A percentile compares a stretch with the other conserved stretches of the same genome.
Conservation (phyloP, 2,113 vertebrate genomes). For the Salvelinus alpinus region DNA sequence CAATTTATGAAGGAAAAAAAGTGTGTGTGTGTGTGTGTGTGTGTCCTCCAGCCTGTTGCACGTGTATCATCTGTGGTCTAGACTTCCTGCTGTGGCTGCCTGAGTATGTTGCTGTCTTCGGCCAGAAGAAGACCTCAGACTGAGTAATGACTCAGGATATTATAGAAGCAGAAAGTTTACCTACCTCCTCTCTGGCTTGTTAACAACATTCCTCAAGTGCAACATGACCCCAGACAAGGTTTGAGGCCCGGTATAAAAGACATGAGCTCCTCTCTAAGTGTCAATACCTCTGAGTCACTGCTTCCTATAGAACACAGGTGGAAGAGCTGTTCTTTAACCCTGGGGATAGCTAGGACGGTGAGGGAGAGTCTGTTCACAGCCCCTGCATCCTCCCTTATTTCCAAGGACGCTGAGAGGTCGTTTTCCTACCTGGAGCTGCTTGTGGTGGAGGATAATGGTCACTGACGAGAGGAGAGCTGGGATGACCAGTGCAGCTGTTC, state of each 20-base stretch:
- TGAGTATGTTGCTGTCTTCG: conserved; percentile 23
- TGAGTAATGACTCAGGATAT: conserved; percentile 1
- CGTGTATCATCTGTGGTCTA: conserved; percentile 49
- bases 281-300: neutral
- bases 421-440: conserved; percentile 53
- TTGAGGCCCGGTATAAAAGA: neutral
- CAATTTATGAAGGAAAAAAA: neutral
- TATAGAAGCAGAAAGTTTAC: conserved; percentile 18
- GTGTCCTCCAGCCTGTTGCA: conserved; percentile 35
- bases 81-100: conserved; percentile 43
- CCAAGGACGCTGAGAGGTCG: conserved; percentile 24
- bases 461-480: conserved; percentile 24
- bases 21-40: neutral
- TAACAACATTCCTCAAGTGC: neutral
- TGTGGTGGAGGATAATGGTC: conserved; percentile 51
- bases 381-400: neutral
- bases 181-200: neutral
- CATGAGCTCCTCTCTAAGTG: neutral
- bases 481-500: conserved; percentile 54
- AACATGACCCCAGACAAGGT: neutral
- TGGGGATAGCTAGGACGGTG: neutral
- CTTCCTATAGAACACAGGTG: neutral
- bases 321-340: neutral
- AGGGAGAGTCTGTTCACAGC: too few species aligned
- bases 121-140: neutral